Evolutionary conservation across 2,888 invertebrate genomes (phyloP), one percentile per base, ranked within the genome.

Genomic region (Nephrocerus scutellatus): DNA sequence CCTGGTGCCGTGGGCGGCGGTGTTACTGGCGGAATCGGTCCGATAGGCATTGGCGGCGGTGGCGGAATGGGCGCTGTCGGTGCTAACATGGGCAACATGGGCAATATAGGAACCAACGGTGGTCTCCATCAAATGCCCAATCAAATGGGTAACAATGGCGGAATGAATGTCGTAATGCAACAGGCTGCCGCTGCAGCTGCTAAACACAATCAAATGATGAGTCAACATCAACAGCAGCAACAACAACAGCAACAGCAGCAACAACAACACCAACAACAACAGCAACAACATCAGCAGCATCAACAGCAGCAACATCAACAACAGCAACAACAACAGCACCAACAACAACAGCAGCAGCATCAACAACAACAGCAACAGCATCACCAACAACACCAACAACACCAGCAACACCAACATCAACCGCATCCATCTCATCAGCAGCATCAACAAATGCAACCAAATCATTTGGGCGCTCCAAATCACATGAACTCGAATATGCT

Each of bases 211-310:
- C 62, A 62, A 30, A 62, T 62, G 60, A 60, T 62, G 60, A 60
- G 62, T n/a, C 62, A 63, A 51, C 63, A 51, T 39, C 68, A 72
- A n/a, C 73, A 73, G 42, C 73, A 74, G 42, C 74, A 72, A 41
- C 71, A 54, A 18, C 57, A 57, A 18, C 53, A 52, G 14, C 56
- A 54, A 12, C 50, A 50, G 5, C 73, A 73, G 47, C 74, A 73
- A 48, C 73, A 73, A 56, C 70, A 72, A 28, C 71, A 70, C 28
- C 73, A 72, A 47, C 53, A 72, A 38, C 67, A 72, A n/a, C 72
- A 72, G 45, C 73, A 73, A 59, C 72, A 72, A 21, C 55, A 53
- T 14, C 55, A 52, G 19, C 51, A 47, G 9, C 44, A 48, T 9
- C 39, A 41, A 6, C 44, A 41, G 6, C 44, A 52, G 66, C 72